Base-by-base conservation (phyloP, 1,140 invertebrate genomes). In the Hypothenemus hampei region DNA sequence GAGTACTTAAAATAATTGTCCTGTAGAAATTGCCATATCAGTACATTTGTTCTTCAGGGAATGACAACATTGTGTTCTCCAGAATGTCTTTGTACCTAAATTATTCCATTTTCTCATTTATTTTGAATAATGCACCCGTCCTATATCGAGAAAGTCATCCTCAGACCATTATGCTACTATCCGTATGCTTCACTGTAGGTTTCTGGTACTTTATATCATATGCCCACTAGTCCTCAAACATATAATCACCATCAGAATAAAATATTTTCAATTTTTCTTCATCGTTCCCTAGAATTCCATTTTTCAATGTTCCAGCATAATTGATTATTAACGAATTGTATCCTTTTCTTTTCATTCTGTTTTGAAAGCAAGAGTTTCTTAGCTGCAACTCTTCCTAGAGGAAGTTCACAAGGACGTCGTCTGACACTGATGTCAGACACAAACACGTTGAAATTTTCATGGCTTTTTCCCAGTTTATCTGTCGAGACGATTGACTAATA, bases 231-330 rank as follows among this genome's bases (percentile, higher is more conserved):
- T n/a, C 26, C n/a, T 29, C 26, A n/a, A 29, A 29, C 26, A 29
- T 7, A 39, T 4, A 16, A 4, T 19, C 18, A 16, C n/a, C 4
- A 39, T 39, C n/a, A 16, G 36, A 39, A 2, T 16, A 10, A 39
- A 39, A 39, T 39, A 39, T 19, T 39, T 39, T 10, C 7, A 39
- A 39, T 39, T 39, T 39, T 13, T n/a, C n/a, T n/a, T n/a, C n/a
- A n/a, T n/a, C n/a, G n/a, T n/a, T n/a, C n/a, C n/a, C n/a, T n/a
- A n/a, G n/a, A n/a, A n/a, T n/a, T n/a, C n/a, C 36, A 39, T 8
- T 39, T 19, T 39, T 39, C 11, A 39, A 4, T 8, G n/a, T 13
- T 39, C 4, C 18, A 39, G 2, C 8, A 8, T 39, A 39, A 39
- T 13, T 39, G 36, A 10, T 19, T 39, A 8, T 39, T 10, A 19